These are phyloP conservation scores for Spea bombifrons DNA, from an alignment of 2,113 vertebrate genomes.

Conservation along the genomic window DNA sequence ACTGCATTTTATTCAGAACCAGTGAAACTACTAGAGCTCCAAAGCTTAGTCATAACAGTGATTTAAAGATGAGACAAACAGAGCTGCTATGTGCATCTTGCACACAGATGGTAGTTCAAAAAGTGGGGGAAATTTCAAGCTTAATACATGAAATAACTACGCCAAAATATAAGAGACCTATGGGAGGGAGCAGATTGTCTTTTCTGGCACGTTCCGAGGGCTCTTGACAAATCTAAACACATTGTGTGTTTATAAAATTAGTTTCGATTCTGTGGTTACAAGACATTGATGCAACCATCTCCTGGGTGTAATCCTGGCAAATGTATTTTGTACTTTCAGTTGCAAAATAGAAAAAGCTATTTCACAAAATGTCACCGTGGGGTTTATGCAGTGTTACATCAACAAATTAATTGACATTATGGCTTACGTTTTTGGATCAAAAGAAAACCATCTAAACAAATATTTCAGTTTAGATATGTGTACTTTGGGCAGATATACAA, in stretches of 20 bases:
- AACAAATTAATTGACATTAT: too few relatives aligned
- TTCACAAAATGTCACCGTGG: not conserved
- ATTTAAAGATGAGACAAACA: not conserved
- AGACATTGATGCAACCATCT: not conserved
- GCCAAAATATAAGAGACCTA: not conserved
- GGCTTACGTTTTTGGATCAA: too few relatives aligned
- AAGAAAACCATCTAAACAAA: too few relatives aligned
- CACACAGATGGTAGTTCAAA: slow-evolving; percentile 1
- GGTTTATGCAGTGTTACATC: not conserved
- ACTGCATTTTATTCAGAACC: not conserved
- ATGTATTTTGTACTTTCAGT: not conserved
- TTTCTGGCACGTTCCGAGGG: not conserved
- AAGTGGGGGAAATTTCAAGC: not conserved
- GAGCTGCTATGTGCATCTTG: not conserved
- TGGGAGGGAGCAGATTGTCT: not conserved
- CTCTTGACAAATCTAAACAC: not conserved
- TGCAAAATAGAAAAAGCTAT: not conserved
- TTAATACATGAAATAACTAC: not conserved
- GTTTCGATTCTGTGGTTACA: not conserved
- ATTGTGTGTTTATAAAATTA: not conserved
- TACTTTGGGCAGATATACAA: too few relatives aligned
- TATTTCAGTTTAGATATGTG: too few relatives aligned
- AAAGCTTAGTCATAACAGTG: not conserved
- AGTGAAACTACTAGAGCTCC: not conserved
- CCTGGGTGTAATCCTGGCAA: not conserved